Evolutionary conservation across 2,113 vertebrate species (phyloP).

Genomic region (Leptocoma aspasia): DNA sequence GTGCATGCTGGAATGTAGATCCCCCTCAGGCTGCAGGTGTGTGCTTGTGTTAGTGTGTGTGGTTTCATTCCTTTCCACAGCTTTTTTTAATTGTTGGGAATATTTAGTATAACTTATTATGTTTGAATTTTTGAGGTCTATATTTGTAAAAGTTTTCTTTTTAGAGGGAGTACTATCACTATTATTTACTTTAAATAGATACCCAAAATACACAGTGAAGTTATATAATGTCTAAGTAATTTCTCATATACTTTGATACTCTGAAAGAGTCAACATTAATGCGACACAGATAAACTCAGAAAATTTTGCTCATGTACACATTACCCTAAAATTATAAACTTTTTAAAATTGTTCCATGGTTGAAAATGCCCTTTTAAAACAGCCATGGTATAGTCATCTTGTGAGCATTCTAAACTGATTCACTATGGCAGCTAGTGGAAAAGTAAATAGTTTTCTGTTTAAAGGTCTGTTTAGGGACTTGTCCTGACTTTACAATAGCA

Average conservation of each 20-base stretch:
- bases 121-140: background rate
- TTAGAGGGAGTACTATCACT: background rate
- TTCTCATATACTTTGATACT: background rate
- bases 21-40: accelerated
- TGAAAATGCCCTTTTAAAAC: background rate
- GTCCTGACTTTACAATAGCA: background rate
- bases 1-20: background rate
- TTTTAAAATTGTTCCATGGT: background rate
- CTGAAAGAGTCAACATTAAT: background rate
- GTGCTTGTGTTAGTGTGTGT: too few species aligned
- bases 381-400: background rate
- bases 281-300: background rate
- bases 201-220: background rate
- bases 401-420: background rate
- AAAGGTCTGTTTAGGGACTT: background rate
- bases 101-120: background rate
- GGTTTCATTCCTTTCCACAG: background rate
- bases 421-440: background rate
- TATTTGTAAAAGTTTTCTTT: background rate
- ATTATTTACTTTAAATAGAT: background rate
- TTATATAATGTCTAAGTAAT: background rate
- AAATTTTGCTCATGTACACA: background rate
- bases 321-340: background rate
- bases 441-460: background rate
- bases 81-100: background rate